Evolutionary conservation across 1,140 invertebrate species (phyloP), one percentile per base, ranked within the genome.

Genomic region (Odontomachus brunneus): DNA sequence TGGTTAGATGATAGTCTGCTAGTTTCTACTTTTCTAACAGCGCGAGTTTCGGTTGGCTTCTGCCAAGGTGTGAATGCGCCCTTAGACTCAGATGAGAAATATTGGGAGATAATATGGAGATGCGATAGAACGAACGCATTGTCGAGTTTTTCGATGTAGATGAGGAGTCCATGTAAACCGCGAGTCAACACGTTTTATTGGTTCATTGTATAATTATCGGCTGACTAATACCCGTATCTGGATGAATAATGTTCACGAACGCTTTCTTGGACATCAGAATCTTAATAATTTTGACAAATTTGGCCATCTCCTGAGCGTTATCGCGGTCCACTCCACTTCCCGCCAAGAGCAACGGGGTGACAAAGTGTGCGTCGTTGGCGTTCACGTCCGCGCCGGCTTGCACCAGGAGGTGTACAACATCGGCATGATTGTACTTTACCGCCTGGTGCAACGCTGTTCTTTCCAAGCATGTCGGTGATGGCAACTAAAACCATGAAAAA

Each of bases 361-460:
- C 66, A 15, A 55, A 29, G 1, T 59, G 51, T 0, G 82, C 65
- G 51, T 88, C 86, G 22, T 59, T 7, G 9, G 7, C 53, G 19
- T 87, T 83, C 1, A 71, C 85, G 15, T 87, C 12, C 1, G 82
- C 74, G 0, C 44, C 51, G 17, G n/a, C 65, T 1, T 88, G 19
- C 33, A 92, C 66, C 29, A 92, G 69, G 17, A 87, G 19, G 17
- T 44, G 44, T 1, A 91, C 91, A 1, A 91, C 83, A 11, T 86
- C 82, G 0, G 82, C 65, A 24, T 90, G 74, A 83, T 89, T 87
- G 63, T 84, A 75, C 86, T 88, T 90, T 17, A 86, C 90, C 9
- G 91, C 91, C 44, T 91, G 76, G 12, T 92, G 91, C 48, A 92
- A 57, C 0, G 92, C 81, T 11, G 91, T 91, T 65, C 90, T 83